These are phyloP conservation scores for Trachemys scripta DNA, from an alignment of 2,113 vertebrate species.

Conservation along the genomic window DNA sequence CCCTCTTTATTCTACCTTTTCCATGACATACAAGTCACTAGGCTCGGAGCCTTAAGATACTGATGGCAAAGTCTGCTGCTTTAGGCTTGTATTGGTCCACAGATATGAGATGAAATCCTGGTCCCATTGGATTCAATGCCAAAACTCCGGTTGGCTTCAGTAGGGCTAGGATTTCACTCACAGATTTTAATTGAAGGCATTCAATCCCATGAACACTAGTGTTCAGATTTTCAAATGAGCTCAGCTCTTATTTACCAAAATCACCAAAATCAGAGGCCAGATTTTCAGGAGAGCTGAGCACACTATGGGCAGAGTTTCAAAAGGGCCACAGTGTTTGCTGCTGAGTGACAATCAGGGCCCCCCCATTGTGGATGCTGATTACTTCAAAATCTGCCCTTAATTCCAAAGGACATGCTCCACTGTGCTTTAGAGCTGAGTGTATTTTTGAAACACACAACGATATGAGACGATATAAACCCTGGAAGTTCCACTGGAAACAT, in stretches of 20 bases:
- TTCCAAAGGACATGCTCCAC: background rate
- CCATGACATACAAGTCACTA: background rate
- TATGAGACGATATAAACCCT: too few species aligned
- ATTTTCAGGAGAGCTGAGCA: background rate
- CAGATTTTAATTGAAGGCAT: background rate
- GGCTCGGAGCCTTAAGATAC: background rate
- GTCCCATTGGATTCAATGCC: background rate
- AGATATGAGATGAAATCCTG: background rate
- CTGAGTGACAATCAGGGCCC: background rate
- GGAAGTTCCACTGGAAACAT: too few species aligned
- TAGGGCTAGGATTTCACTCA: background rate
- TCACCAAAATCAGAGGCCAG: background rate
- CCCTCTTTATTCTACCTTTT: background rate
- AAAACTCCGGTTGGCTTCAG: background rate
- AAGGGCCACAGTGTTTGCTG: background rate
- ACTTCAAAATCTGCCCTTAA: background rate
- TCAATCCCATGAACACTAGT: background rate
- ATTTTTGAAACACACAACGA: background rate
- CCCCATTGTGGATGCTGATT: background rate
- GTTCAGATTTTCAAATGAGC: background rate
- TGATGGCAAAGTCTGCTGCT: background rate
- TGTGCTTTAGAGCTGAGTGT: background rate
- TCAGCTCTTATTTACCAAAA: background rate
- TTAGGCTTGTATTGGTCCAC: background rate
- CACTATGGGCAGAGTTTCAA: background rate